phyloP scores from a whole-genome alignment of 2,797 vertebrate species.

The Cuniculus paca region DNA sequence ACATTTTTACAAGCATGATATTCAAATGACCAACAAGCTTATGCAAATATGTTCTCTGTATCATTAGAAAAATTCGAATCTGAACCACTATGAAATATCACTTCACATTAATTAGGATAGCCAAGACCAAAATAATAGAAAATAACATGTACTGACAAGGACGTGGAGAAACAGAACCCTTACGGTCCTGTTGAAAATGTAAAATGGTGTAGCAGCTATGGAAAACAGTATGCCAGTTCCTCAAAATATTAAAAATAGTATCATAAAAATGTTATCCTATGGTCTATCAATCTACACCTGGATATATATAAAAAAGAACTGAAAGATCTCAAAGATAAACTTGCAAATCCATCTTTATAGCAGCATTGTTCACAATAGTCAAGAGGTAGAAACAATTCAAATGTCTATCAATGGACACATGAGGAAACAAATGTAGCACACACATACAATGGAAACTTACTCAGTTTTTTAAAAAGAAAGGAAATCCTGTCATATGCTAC shows the following conservation, averaged over 20 bases:
- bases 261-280: too few species aligned
- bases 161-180: background rate
- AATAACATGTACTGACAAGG: background rate
- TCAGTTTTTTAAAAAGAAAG: background rate
- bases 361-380: too few species aligned
- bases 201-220: background rate
- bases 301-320: too few species aligned
- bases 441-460: too few species aligned
- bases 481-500: background rate
- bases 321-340: too few species aligned
- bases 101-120: background rate
- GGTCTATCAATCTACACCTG: too few species aligned
- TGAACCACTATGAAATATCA: background rate
- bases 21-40: background rate
- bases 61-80: background rate
- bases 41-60: background rate
- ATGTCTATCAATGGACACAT: too few species aligned
- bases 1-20: background rate
- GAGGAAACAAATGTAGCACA: too few species aligned
- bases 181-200: background rate
- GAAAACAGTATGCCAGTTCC: background rate
- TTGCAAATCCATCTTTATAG: too few species aligned
- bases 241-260: too few species aligned
- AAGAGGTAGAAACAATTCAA: too few species aligned
- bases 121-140: too few species aligned